Base-by-base conservation (phyloP, 2,888 invertebrate species). In the Atrina japonica region DNA sequence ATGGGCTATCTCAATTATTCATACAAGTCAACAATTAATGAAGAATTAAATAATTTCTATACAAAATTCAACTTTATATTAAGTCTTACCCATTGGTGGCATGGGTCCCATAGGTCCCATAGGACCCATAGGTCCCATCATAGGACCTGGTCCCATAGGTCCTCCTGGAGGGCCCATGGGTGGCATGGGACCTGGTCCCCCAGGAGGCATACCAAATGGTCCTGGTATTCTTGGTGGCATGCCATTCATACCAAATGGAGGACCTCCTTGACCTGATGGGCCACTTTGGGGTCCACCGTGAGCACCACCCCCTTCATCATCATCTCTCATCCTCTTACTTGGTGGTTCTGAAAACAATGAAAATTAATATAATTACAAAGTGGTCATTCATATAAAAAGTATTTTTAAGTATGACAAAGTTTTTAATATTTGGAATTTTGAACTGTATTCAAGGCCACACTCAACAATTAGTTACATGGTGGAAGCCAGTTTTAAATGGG, bases 121-220 rank as follows among this genome's bases (percentile, higher is more conserved):
- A 43, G 80, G 80, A 69, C 81, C 81, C 82, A 82, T 82, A 27
- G 74, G 81, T 14, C 81, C 83, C 88, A 89, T 87, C 25, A 85
- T 85, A 35, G 86, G 86, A 73, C 83, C 81, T 58, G 82, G 81
- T 11, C 84, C 84, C 83, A 84, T 85, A 14, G 78, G 84, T 6
- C 83, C 82, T 79, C 83, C 82, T 80, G 84, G 85, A 35, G 82
- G 80, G 16, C 80, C 85, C 83, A 86, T 84, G 2, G 80, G 81
- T 43, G 75, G 71, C 65, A 55, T 65, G 21, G 73, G 78, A n/a
- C 50, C 63, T 23, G 73, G 78, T 21, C 50, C 63, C 25, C 70
- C 50, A 27, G 73, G 66, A 23, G 77, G 64, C 64, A 67, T 73
- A 14, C 67, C 58, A 55, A 64, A 58, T 21, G 63, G 63, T 63